These are phyloP conservation scores for Eueides isabella DNA, from an alignment of 1,140 invertebrate genomes.

Conservation along the genomic window DNA sequence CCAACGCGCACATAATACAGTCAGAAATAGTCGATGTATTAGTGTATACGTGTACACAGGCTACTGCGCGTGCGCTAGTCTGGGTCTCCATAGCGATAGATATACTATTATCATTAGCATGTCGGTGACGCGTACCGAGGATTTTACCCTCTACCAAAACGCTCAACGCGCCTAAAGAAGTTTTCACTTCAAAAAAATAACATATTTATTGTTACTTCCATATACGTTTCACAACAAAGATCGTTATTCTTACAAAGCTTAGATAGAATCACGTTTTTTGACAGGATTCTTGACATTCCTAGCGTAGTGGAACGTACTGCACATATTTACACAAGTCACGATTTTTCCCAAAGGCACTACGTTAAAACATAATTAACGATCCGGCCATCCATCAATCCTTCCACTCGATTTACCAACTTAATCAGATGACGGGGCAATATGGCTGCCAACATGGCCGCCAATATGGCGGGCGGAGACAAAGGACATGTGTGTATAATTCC, in stretches of 20 bases:
- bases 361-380: slow-evolving; percentile 55
- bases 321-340: slow-evolving; percentile 39
- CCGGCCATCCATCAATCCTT: slow-evolving; percentile 53
- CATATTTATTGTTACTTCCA: not conserved
- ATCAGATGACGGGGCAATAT: slow-evolving; percentile 54
- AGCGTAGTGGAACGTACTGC: slow-evolving; percentile 24
- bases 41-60: no score
- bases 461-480: slow-evolving; percentile 2
- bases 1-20: no score
- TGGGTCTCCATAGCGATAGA: no score
- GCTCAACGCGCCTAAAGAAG: no score
- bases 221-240: not conserved
- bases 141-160: no score
- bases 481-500: slow-evolving; percentile 7
- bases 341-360: slow-evolving; percentile 32
- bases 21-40: no score
- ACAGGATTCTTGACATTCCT: slow-evolving; percentile 7
- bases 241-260: not conserved
- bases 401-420: slow-evolving; percentile 59
- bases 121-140: no score
- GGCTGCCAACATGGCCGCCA: slow-evolving; percentile 18
- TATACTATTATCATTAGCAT: no score
- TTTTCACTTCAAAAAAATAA: no score
- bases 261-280: not conserved
- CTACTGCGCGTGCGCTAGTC: no score